phyloP scores from a whole-genome alignment of 2,888 invertebrate genomes.

The Synergus japonicus region DNA sequence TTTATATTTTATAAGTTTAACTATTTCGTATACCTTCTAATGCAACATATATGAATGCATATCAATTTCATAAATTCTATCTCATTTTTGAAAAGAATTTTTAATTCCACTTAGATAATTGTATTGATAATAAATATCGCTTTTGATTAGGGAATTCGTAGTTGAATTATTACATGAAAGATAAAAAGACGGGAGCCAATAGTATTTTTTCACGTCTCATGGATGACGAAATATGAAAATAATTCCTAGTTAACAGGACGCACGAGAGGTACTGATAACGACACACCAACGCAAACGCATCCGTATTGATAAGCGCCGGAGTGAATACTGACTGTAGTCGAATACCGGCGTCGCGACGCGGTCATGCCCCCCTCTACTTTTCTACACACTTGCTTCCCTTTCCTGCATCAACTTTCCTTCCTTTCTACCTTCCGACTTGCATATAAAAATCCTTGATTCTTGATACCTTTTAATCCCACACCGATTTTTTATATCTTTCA shows the following conservation, averaged over 20 bases:
- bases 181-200: slow-evolving; percentile 9
- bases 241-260: slow-evolving; percentile 18
- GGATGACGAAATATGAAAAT: not conserved
- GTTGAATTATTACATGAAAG: not conserved
- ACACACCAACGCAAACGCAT: slow-evolving; percentile 32
- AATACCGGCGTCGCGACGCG: slow-evolving; percentile 47
- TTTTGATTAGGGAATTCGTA: not conserved
- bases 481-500: not conserved
- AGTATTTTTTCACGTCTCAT: slow-evolving; percentile 20
- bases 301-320: slow-evolving; percentile 49
- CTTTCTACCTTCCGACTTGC: slow-evolving; percentile 32
- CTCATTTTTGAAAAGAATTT: not conserved
- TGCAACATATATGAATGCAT: no score
- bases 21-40: no score
- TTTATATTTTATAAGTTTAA: no score
- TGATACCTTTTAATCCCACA: slow-evolving; percentile 2
- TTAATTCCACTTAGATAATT: not conserved
- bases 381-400: slow-evolving; percentile 42
- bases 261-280: slow-evolving; percentile 10
- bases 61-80: no score
- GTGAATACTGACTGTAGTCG: slow-evolving; percentile 49
- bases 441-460: not conserved
- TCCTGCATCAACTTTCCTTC: slow-evolving; percentile 41
- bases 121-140: not conserved
- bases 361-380: slow-evolving; percentile 48